Conservation (phyloP, 2,113 vertebrate species). For the Centropus unirufus region DNA sequence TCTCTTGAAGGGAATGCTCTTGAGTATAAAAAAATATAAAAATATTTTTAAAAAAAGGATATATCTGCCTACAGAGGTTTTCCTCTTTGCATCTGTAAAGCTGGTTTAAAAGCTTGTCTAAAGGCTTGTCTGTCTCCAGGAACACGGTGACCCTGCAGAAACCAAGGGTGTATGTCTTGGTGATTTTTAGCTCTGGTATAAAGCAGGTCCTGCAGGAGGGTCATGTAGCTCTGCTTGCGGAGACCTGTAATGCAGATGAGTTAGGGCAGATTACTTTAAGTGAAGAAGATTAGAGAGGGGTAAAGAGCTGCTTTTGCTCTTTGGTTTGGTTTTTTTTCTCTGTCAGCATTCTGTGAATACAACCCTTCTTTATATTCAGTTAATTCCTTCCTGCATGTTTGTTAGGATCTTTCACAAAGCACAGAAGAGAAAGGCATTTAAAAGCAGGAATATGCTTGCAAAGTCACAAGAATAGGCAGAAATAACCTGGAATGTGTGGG, state of each 20-base stretch:
- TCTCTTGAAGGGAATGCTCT: neutral
- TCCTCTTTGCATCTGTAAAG: neutral
- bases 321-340: constrained; percentile 29
- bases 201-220: neutral
- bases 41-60: no score
- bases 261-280: neutral
- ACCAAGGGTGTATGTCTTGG: neutral
- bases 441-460: neutral
- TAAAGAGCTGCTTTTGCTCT: constrained; percentile 8
- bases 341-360: constrained; percentile 30
- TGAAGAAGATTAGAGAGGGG: neutral
- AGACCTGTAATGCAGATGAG: neutral
- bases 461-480: neutral
- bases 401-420: neutral
- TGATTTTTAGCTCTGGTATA: neutral
- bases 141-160: neutral
- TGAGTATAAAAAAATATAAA: neutral
- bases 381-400: neutral
- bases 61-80: neutral
- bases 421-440: neutral
- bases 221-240: neutral
- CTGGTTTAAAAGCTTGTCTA: neutral
- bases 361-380: constrained; percentile 15
- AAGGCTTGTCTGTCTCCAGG: neutral
- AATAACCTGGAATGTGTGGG: neutral